Evolutionary conservation across 2,888 invertebrate species (phyloP).

Genomic region (Temnothorax ravouxi): DNA sequence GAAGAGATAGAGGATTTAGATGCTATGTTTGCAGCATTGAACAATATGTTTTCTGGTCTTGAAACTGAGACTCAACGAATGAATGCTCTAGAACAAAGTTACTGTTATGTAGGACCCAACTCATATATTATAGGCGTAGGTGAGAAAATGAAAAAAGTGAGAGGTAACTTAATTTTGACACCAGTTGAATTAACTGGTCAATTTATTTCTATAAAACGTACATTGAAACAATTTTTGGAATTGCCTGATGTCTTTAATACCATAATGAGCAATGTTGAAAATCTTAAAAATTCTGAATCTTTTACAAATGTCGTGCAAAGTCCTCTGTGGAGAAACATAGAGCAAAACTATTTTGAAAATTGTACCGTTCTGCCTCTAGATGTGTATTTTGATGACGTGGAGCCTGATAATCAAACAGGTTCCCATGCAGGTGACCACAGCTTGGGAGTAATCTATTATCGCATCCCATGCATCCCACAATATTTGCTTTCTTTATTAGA

Average conservation of each 20-base stretch:
- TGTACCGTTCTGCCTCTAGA: conserved; percentile 53
- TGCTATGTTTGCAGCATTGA: conserved; percentile 36
- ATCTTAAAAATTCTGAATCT: conserved; percentile 46
- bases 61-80: conserved; percentile 12
- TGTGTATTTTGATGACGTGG: conserved; percentile 63
- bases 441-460: conserved; percentile 62
- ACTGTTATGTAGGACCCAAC: conserved; percentile 33
- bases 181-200: conserved; percentile 58
- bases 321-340: conserved; percentile 56
- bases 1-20: conserved; percentile 34
- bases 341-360: not conserved
- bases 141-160: conserved; percentile 33
- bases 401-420: conserved; percentile 62
- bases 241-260: conserved; percentile 55
- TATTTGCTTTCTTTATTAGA: conserved; percentile 50
- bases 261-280: conserved; percentile 43
- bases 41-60: conserved; percentile 23
- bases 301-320: conserved; percentile 58
- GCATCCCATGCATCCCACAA: conserved; percentile 63
- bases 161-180: conserved; percentile 24
- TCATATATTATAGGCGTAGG: conserved; percentile 36
- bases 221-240: conserved; percentile 54
- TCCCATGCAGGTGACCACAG: conserved; percentile 63
- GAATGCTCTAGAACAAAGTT: conserved; percentile 22
- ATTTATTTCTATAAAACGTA: conserved; percentile 44